Evolutionary conservation across 2,888 invertebrate species (phyloP), one percentile per base, ranked within the genome.

Genomic region (Oscheius sp.): DNA sequence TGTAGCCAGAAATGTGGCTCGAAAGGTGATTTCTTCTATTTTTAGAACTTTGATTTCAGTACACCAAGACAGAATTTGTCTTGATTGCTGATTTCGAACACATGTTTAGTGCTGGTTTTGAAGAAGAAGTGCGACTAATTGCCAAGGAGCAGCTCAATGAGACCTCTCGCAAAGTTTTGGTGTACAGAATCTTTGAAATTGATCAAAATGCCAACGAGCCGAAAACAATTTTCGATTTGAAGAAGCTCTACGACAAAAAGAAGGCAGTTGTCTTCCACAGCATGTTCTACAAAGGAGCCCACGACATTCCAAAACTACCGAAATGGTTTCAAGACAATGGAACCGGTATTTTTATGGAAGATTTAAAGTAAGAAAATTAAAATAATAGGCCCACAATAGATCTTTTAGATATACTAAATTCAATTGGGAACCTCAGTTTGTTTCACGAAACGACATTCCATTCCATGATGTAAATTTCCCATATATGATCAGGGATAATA

Each of bases 151-250:
- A 5, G 1, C 50, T 57, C 8, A 15, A 1, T 4, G 17, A 42
- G 25, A 31, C 25, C 17, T n/a, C 23, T 5, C 46, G 52, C 34
- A 61, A 27, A 37, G n/a, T 61, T 37, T 46, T 70, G n/a, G 58
- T 70, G 31, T 70, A 70, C 42, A 45, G 70, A 27, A 66, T 70
- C 4, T 70, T 70, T 58, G 70, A 70, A 61, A 48, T 66, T 3
- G 66, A 66, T 15, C 37, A 64, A 39, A 29, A 20, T 3, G 20
- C 33, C 8, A 34, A 34, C 2, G 50, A 48, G 2, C 70, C 70
- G 20, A 25, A 53, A 17, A 37, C 67, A 15, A 65, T 48, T 33
- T 8, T 10, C 8, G 65, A 70, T 17, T 34, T 70, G 8, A 23
- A 55, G 6, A 29, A n/a, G 10, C 23, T 70, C 45, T 27, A 65